Percentiles rank a stretch among this genome's conserved stretches.
phyloP scores from a whole-genome alignment of 2,888 invertebrate genomes.

The Sthenelais limicola region DNA sequence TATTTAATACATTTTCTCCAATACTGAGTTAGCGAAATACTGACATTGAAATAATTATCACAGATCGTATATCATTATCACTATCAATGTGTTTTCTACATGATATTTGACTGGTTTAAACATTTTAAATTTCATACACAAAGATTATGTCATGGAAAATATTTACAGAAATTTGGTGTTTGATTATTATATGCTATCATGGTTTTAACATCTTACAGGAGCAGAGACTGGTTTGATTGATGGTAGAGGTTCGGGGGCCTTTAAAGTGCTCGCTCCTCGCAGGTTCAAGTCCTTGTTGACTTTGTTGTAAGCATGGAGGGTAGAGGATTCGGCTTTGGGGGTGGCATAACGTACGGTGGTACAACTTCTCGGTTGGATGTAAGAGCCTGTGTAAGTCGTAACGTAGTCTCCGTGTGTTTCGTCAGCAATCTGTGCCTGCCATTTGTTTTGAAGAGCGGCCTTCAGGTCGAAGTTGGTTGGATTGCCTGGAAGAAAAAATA shows the following conservation, averaged over 20 bases:
- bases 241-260: slow-evolving; percentile 57
- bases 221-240: slow-evolving; percentile 24
- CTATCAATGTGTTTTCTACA: too few relatives aligned
- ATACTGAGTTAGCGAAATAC: too few relatives aligned
- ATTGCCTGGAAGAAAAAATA: slow-evolving; percentile 55
- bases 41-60: too few relatives aligned
- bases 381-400: slow-evolving; percentile 50
- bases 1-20: too few relatives aligned
- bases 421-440: slow-evolving; percentile 57
- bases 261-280: slow-evolving; percentile 54
- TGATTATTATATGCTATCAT: too few relatives aligned
- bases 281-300: slow-evolving; percentile 65
- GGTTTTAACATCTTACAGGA: too few relatives aligned
- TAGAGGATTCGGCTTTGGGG: slow-evolving; percentile 60
- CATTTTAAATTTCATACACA: too few relatives aligned
- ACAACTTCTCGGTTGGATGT: slow-evolving; percentile 9
- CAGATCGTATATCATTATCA: too few relatives aligned
- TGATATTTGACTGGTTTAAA: too few relatives aligned
- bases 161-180: too few relatives aligned
- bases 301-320: slow-evolving; percentile 61
- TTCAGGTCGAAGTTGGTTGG: slow-evolving; percentile 67
- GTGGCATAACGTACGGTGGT: slow-evolving; percentile 54
- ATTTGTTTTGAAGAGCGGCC: slow-evolving; percentile 54
- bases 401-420: slow-evolving; percentile 59
- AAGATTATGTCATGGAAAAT: too few relatives aligned